Evolutionary conservation across 2,888 invertebrate species (phyloP), one percentile per base, ranked within the genome.

Genomic region (Spodoptera picta): DNA sequence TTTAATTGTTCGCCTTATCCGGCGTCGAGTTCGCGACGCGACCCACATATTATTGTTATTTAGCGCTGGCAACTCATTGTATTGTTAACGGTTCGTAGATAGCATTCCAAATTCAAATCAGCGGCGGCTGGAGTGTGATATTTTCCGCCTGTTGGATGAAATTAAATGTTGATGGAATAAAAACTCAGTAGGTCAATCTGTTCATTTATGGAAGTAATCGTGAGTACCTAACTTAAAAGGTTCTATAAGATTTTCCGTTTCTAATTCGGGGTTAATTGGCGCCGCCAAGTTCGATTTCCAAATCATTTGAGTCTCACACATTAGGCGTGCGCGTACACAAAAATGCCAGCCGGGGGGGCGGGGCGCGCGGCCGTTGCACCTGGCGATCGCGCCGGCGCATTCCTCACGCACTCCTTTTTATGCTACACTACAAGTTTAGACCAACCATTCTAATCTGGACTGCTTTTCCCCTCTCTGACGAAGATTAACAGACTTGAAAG

Each of bases 321-420:
- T 89, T 87, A 87, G 88, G 84, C 82, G 86, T 84, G 85, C 82
- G 82, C 85, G 84, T 88, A 87, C 87, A 92, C 90, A 92, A 93
- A 93, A 93, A 92, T 91, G 89, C 89, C 86, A 86, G 89, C 80
- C 72, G 87, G 87, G 87, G 87, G 85, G 92, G 91, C 91, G 91
- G 89, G 87, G 88, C 90, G 82, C 83, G 85, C 85, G 94, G 94
- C 87, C 92, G 90, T 92, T 94, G 94, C 94, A 94, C 94, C 93
- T 94, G 93, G 88, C 90, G 86, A 87, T 86, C 87, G 87, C 85
- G 86, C 82, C 88, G 85, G 88, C 91, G 90, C 93, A 93, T 94
- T 93, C 94, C 92, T 90, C 90, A 93, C 92, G 90, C 93, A 93
- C 93, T 92, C 92, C 92, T 92, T 94, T 92, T 93, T 92, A 92